Percentiles rank a stretch among this genome's conserved stretches.
These are phyloP conservation scores for Hylaea fasciaria DNA, from an alignment of 2,888 invertebrate genomes.

Conservation along the genomic window DNA sequence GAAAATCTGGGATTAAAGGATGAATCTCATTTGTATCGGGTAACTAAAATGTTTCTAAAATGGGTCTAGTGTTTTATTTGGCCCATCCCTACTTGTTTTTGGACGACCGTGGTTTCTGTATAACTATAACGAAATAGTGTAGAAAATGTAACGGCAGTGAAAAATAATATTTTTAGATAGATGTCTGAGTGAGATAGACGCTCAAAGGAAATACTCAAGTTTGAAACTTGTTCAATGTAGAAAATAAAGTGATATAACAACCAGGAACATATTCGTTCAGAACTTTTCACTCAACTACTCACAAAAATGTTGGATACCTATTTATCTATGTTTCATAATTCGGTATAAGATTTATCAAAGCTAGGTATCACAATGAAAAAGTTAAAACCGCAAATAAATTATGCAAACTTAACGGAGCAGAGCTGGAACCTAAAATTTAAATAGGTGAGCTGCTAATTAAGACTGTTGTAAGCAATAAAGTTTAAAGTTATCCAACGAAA, in stretches of 20 bases:
- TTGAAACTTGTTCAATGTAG: constrained; percentile 60
- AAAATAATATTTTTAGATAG: constrained; percentile 45
- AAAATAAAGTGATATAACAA: constrained; percentile 58
- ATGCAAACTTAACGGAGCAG: constrained; percentile 39
- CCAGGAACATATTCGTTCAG: constrained; percentile 56
- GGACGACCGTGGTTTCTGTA: constrained; percentile 3
- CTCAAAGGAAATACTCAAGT: constrained; percentile 63
- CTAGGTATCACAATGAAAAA: constrained; percentile 18
- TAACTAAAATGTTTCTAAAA: constrained; percentile 58
- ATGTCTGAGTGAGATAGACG: constrained; percentile 55
- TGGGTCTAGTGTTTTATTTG: constrained; percentile 38
- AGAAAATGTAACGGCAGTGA: constrained; percentile 3
- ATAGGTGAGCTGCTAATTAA: constrained; percentile 49
- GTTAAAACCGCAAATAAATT: constrained; percentile 31
- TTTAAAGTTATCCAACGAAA: constrained; percentile 50
- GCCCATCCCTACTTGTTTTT: not conserved
- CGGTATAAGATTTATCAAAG: constrained; percentile 6
- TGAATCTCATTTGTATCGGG: constrained; percentile 31
- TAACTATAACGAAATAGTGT: constrained; percentile 3
- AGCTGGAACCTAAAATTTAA: constrained; percentile 45
- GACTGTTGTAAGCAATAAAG: constrained; percentile 57
- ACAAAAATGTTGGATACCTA: not conserved
- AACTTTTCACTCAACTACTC: constrained; percentile 48
- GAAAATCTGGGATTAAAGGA: constrained; percentile 29
- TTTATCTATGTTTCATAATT: constrained; percentile 3